Percentiles rank a stretch among this genome's conserved stretches.
Evolutionary conservation across 2,113 vertebrate species (phyloP).

Genomic region (Chroicocephalus ridibundus): DNA sequence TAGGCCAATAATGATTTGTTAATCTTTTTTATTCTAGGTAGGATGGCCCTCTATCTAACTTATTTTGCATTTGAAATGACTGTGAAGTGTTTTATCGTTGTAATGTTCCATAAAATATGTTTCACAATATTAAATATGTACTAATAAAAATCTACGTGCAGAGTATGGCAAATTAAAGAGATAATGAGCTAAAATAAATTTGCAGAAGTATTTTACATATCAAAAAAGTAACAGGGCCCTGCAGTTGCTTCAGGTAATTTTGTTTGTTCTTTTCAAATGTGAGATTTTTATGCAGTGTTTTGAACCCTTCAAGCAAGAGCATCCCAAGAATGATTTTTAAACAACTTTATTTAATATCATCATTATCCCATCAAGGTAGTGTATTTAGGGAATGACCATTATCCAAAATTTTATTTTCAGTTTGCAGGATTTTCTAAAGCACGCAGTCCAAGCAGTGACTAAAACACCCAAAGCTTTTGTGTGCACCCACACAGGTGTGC

Average conservation of each 20-base stretch:
- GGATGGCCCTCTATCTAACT: neutral
- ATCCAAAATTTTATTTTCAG: neutral
- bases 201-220: slow-evolving; percentile 44
- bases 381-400: neutral
- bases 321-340: neutral
- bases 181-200: slow-evolving; percentile 45
- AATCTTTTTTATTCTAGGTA: neutral
- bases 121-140: neutral
- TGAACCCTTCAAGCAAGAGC: neutral
- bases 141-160: neutral
- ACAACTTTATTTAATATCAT: neutral
- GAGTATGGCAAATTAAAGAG: slow-evolving; percentile 11
- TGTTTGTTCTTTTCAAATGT: slow-evolving; percentile 13
- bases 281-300: neutral
- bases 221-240: slow-evolving; percentile 6
- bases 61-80: neutral
- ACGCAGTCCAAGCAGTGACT: neutral
- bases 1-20: neutral
- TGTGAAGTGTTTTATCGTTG: neutral
- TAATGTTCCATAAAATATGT: neutral
- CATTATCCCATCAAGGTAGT: neutral
- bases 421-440: slow-evolving; percentile 2
- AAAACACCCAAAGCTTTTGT: neutral
- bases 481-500: neutral
- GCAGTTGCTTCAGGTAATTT: slow-evolving; percentile 18